These are phyloP conservation scores for Eudasyphora cyanicolor DNA, from an alignment of 2,888 invertebrate genomes.

Conservation along the genomic window DNA sequence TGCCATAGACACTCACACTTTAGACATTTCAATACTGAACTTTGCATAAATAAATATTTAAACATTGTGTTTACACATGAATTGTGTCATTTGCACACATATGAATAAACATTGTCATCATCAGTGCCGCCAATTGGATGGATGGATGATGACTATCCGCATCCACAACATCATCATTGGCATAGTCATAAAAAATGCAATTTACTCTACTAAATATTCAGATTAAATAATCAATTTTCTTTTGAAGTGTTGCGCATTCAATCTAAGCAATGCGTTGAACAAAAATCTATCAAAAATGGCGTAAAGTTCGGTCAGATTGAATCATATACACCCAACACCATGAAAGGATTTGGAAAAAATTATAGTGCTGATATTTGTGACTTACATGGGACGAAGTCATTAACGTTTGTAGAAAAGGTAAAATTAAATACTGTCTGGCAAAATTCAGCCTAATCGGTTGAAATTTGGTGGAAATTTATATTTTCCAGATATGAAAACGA, in stretches of 20 bases:
- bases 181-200: neutral
- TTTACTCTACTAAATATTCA: neutral
- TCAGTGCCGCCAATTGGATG: neutral
- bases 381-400: too few relatives aligned
- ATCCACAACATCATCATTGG: neutral
- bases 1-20: too few relatives aligned
- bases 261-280: neutral
- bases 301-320: too few relatives aligned
- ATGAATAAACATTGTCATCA: neutral
- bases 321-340: too few relatives aligned
- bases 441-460: too few relatives aligned
- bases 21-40: neutral
- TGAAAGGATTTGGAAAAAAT: too few relatives aligned
- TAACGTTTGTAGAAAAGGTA: too few relatives aligned
- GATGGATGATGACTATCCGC: too few relatives aligned
- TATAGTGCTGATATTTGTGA: too few relatives aligned
- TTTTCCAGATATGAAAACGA: too few relatives aligned
- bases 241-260: neutral
- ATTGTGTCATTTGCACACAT: conserved; percentile 11
- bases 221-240: conserved; percentile 25
- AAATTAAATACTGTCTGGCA: too few relatives aligned
- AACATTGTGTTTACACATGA: neutral
- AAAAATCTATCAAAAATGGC: neutral
- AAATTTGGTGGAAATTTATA: too few relatives aligned
- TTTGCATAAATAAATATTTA: conserved; percentile 3